Percentiles rank a stretch among this genome's conserved stretches.
These are phyloP conservation scores for Amblyornis subalaris DNA, from an alignment of 2,113 vertebrate genomes.

Conservation along the genomic window DNA sequence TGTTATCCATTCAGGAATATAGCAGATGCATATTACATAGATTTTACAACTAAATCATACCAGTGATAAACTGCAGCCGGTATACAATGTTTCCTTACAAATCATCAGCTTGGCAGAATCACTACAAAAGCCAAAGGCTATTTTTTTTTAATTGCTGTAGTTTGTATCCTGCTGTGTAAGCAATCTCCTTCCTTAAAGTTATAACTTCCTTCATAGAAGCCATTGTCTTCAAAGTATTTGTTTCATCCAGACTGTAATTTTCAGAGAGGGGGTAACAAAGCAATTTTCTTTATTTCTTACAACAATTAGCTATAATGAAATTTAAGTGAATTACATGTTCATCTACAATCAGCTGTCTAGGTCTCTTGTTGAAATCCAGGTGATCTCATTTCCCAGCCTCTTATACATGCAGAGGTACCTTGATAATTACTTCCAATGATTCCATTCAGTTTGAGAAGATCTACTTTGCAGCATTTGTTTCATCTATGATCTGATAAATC, in stretches of 20 bases:
- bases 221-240: background rate
- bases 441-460: background rate
- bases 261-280: background rate
- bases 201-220: background rate
- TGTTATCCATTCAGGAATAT: background rate
- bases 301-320: slow-evolving; percentile 2
- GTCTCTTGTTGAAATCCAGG: background rate
- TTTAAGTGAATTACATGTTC: background rate
- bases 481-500: background rate
- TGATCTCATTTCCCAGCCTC: background rate
- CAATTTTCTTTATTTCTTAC: background rate
- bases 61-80: background rate
- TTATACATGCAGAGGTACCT: background rate
- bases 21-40: background rate
- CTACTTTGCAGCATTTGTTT: background rate
- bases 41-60: background rate
- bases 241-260: slow-evolving; percentile 9
- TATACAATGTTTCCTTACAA: background rate
- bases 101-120: background rate
- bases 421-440: background rate
- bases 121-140: background rate
- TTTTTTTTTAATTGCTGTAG: background rate
- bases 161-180: slow-evolving; percentile 6
- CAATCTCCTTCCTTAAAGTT: background rate
- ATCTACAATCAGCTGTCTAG: background rate